Evolutionary conservation across 2,888 invertebrate species (phyloP).

Genomic region (Metopia argyrocephala): DNA sequence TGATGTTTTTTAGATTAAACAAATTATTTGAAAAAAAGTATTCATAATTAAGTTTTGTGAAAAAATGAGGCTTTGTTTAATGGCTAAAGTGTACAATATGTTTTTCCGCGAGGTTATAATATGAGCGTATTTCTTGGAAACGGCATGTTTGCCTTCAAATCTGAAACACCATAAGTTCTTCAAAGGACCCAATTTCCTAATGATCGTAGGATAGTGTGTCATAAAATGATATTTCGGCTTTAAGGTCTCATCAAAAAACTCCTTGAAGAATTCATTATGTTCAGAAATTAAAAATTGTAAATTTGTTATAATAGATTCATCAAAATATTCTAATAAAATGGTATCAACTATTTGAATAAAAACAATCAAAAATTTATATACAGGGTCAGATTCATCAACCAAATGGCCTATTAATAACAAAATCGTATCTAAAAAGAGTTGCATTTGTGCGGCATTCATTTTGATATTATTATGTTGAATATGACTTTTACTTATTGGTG

Average conservation of each 20-base stretch:
- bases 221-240: constrained; percentile 51
- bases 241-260: constrained; percentile 34
- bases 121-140: constrained; percentile 48
- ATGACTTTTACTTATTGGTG: constrained; percentile 34
- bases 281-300: constrained; percentile 26
- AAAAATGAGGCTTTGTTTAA: constrained; percentile 32
- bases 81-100: constrained; percentile 32
- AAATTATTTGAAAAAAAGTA: too few species aligned
- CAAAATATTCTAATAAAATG: constrained; percentile 25
- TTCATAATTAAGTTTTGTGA: too few species aligned
- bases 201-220: constrained; percentile 36
- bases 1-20: too few species aligned
- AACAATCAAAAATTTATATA: constrained; percentile 47
- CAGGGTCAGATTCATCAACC: constrained; percentile 39
- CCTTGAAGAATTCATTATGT: background rate
- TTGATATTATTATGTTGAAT: constrained; percentile 17
- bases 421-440: too few species aligned
- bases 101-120: constrained; percentile 34
- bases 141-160: constrained; percentile 40
- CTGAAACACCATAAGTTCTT: constrained; percentile 48
- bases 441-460: constrained; percentile 28
- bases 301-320: constrained; percentile 23
- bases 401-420: constrained; percentile 52
- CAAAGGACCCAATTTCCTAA: constrained; percentile 40
- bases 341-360: constrained; percentile 39